phyloP scores from a whole-genome alignment of 2,797 vertebrate genomes.

The Echeneis naucrates region DNA sequence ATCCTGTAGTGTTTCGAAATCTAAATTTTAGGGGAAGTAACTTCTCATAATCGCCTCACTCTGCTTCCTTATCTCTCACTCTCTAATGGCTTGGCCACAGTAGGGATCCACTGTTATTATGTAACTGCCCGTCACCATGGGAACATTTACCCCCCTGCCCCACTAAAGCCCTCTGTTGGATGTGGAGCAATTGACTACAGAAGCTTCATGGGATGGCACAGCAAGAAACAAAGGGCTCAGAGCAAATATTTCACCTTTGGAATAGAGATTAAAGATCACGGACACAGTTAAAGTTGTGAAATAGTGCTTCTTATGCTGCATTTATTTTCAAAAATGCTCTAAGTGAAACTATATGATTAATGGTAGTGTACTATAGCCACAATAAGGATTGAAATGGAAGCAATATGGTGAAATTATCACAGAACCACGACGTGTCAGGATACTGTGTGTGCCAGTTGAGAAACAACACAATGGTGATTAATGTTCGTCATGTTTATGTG shows the following conservation, averaged over 20 bases:
- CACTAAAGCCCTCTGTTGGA: constrained; percentile 22
- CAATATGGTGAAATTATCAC: constrained; percentile 32
- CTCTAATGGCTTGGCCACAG: constrained; percentile 58
- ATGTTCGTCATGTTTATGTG: constrained; percentile 37
- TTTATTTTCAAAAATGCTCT: constrained; percentile 65
- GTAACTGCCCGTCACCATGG: constrained; percentile 77
- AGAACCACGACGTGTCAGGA: constrained; percentile 16
- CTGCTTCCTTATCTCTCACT: constrained; percentile 61
- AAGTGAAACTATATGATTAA: constrained; percentile 47
- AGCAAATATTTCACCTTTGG: constrained; percentile 47
- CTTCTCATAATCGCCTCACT: constrained; percentile 49
- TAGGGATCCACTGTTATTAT: constrained; percentile 71
- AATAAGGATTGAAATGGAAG: constrained; percentile 29
- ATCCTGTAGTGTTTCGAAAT: constrained; percentile 13
- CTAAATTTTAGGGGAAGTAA: constrained; percentile 43
- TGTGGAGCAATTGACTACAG: constrained; percentile 48
- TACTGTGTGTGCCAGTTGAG: constrained; percentile 7
- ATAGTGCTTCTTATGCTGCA: constrained; percentile 31
- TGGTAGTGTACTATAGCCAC: constrained; percentile 9
- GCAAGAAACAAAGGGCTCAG: constrained; percentile 62
- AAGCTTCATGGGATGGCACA: constrained; percentile 64
- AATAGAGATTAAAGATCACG: constrained; percentile 57
- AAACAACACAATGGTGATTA: constrained; percentile 30
- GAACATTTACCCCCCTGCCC: constrained; percentile 52
- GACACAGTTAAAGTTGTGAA: constrained; percentile 37